phyloP scores from a whole-genome alignment of 2,888 invertebrate genomes.

The Schrankia costaestrigalis region DNA sequence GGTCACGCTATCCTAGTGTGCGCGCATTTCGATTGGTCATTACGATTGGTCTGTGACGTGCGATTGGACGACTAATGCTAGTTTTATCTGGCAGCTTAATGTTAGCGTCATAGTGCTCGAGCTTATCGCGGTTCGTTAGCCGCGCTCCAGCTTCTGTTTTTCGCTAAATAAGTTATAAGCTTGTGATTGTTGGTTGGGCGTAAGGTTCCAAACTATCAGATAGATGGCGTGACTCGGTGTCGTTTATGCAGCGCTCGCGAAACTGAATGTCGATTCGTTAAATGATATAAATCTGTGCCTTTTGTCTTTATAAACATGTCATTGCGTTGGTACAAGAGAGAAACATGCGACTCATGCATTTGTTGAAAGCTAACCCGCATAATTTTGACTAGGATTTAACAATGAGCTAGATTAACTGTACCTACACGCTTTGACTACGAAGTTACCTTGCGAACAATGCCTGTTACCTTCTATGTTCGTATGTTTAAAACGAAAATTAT shows the following conservation, averaged over 20 bases:
- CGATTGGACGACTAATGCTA: constrained; percentile 69
- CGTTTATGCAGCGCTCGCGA: constrained; percentile 69
- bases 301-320: constrained; percentile 79
- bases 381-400: constrained; percentile 47
- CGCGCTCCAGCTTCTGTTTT: constrained; percentile 69
- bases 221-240: constrained; percentile 78
- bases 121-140: constrained; percentile 73
- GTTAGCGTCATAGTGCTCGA: constrained; percentile 69
- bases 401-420: constrained; percentile 40
- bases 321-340: constrained; percentile 58
- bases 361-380: constrained; percentile 64
- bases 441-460: constrained; percentile 37
- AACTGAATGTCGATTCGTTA: constrained; percentile 76
- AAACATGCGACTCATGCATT: constrained; percentile 58
- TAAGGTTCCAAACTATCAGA: constrained; percentile 70
- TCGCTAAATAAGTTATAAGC: constrained; percentile 78
- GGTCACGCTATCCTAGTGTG: constrained; percentile 79
- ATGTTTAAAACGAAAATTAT: constrained; percentile 19
- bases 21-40: constrained; percentile 69
- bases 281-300: constrained; percentile 74
- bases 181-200: constrained; percentile 62
- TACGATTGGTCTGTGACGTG: constrained; percentile 66
- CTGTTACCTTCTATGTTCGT: constrained; percentile 17
- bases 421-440: constrained; percentile 42
- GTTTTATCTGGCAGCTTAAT: constrained; percentile 64